phyloP scores from a whole-genome alignment of 2,797 vertebrate genomes.

The Darevskia mixta region DNA sequence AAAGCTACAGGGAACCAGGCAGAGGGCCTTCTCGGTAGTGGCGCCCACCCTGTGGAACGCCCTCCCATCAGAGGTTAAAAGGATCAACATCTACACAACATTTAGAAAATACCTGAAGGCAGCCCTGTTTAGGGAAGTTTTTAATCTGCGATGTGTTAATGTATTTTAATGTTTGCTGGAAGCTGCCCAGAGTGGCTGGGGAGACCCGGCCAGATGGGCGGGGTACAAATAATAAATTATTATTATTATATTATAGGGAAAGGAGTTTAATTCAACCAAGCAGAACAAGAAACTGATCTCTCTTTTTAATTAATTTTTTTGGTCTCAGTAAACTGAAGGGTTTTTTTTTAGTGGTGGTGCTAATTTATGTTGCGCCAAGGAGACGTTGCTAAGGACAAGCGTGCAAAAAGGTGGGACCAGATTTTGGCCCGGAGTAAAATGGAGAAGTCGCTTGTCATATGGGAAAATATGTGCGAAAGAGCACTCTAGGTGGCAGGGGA shows the following conservation, averaged over 20 bases:
- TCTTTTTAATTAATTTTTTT: neutral
- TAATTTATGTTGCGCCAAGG: conserved; percentile 63
- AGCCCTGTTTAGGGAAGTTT: too few species aligned
- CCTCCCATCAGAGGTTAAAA: too few species aligned
- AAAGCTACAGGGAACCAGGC: too few species aligned
- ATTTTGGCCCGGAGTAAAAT: conserved; percentile 25
- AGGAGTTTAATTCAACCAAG: neutral
- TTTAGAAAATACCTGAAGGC: too few species aligned
- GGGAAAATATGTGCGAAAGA: conserved; percentile 3
- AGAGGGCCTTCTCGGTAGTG: too few species aligned
- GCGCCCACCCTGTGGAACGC: too few species aligned
- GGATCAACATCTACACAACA: too few species aligned
- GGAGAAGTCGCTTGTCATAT: conserved; percentile 33
- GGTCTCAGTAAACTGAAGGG: neutral
- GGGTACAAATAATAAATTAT: too few species aligned
- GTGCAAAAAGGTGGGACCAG: conserved; percentile 12
- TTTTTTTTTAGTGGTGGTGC: conserved; percentile 8
- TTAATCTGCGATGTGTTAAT: too few species aligned
- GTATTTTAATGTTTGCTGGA: too few species aligned
- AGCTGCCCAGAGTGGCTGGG: too few species aligned
- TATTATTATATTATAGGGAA: neutral
- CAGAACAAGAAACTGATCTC: neutral
- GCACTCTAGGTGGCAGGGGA: conserved; percentile 30
- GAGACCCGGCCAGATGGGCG: too few species aligned
- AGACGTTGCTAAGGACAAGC: conserved; percentile 65